Conservation (phyloP, 1,140 invertebrate species). For the Coptotermes formosanus region DNA sequence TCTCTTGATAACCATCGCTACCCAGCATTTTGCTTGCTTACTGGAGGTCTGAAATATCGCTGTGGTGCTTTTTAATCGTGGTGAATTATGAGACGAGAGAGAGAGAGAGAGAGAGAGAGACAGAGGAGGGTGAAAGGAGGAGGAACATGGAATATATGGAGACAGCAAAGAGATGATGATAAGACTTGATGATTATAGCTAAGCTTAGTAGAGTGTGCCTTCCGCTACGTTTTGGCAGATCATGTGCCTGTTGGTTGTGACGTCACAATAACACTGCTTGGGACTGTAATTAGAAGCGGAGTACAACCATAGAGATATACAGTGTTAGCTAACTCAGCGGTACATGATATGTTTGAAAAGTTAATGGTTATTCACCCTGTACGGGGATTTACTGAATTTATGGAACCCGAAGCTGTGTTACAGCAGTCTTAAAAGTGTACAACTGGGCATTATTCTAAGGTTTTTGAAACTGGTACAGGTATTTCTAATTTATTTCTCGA, state of each 20-base stretch:
- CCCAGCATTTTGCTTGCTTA: neutral
- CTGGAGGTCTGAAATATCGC: constrained; percentile 1
- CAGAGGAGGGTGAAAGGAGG: neutral
- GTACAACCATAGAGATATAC: neutral
- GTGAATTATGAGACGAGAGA: neutral
- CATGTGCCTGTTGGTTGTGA: constrained; percentile 2
- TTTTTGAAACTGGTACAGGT: too few species aligned
- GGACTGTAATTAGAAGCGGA: neutral
- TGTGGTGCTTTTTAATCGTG: neutral
- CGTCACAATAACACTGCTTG: neutral
- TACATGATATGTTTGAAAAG: too few species aligned
- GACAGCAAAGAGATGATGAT: constrained; percentile 1
- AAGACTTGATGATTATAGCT: constrained; percentile 6
- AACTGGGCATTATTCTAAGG: too few species aligned
- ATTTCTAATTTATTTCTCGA: too few species aligned
- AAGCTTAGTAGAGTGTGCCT: neutral
- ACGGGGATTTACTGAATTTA: too few species aligned
- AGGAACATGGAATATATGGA: neutral
- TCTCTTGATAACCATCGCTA: neutral
- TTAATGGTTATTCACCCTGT: too few species aligned
- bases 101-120: neutral
- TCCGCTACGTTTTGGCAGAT: constrained; percentile 1
- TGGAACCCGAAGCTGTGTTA: too few species aligned
- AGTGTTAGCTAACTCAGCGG: neutral
- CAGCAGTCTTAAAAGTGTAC: too few species aligned